These are phyloP conservation scores for Deroplatys truncata DNA, from an alignment of 2,888 invertebrate species.

Conservation along the genomic window DNA sequence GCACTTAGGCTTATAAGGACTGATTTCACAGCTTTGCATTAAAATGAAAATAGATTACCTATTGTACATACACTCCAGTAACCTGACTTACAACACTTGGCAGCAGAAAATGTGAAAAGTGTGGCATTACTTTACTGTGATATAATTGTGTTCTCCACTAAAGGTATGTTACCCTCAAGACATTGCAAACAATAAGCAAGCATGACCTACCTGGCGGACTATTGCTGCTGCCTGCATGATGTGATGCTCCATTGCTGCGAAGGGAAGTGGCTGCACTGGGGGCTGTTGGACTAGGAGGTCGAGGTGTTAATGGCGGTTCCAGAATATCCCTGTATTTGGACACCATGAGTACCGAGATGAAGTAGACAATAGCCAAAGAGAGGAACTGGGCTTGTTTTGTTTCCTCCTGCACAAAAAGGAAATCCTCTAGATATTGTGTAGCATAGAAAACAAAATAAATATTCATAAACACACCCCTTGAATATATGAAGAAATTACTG, in stretches of 20 bases:
- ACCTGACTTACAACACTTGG: neutral
- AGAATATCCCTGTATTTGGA: constrained; percentile 98
- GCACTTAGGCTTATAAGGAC: too few relatives aligned
- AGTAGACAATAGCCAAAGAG: constrained; percentile 97
- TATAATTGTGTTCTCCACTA: neutral
- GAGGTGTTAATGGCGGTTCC: constrained; percentile 80
- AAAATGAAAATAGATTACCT: neutral
- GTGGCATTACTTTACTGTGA: neutral
- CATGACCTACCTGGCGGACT: constrained; percentile 55
- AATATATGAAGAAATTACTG: too few relatives aligned
- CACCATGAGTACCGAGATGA: constrained; percentile 99
- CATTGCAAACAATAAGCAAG: neutral
- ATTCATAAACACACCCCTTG: too few relatives aligned
- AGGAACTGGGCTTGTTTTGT: constrained; percentile 99
- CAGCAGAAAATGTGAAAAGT: neutral
- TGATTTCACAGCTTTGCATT: neutral
- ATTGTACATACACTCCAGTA: neutral
- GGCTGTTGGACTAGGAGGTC: constrained; percentile 58
- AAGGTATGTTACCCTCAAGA: neutral
- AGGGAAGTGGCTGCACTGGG: constrained; percentile 43
- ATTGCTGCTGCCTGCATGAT: constrained; percentile 39
- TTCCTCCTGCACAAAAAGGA: constrained; percentile 75
- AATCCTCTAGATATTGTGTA: constrained; percentile 31
- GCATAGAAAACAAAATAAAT: neutral
- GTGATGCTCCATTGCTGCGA: constrained; percentile 52